These are phyloP conservation scores for Dipodomys merriami DNA, from an alignment of 2,113 vertebrate species.

Conservation along the genomic window DNA sequence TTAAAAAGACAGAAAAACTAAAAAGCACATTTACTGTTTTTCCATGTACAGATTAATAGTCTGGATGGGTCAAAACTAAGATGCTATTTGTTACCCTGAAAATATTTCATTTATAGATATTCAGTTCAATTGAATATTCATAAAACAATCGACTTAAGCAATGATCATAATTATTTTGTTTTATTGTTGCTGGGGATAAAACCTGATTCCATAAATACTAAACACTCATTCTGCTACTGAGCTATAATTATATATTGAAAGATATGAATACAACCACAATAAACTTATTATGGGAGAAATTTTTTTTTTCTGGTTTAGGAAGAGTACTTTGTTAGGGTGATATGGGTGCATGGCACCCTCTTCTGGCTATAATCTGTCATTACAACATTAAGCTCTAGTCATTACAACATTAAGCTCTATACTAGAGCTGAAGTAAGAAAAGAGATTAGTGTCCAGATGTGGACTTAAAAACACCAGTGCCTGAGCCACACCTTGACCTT, in stretches of 20 bases:
- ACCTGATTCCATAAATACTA: too few species aligned
- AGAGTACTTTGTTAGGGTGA: conserved; percentile 4
- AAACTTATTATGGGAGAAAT: neutral
- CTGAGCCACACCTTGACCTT: neutral
- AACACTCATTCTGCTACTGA: neutral
- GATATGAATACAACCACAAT: neutral
- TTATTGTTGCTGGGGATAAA: neutral
- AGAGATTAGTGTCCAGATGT: neutral
- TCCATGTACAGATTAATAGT: conserved; percentile 29
- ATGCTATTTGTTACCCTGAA: neutral
- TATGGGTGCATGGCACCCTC: conserved; percentile 73
- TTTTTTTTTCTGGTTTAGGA: neutral
- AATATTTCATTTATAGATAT: conserved; percentile 22
- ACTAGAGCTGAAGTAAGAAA: neutral
- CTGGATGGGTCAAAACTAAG: conserved; percentile 13
- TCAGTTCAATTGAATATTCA: conserved; percentile 30
- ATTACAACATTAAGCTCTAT: conserved; percentile 55
- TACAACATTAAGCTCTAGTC: conserved; percentile 49
- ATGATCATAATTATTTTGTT: neutral
- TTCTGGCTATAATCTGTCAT: conserved; percentile 78
- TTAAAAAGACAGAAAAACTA: neutral
- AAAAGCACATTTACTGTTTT: neutral
- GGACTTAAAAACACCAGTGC: neutral
- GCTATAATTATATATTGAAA: too few species aligned
- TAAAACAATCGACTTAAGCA: conserved; percentile 17